Evolutionary conservation across 2,888 invertebrate genomes (phyloP), one percentile per base, ranked within the genome.

Genomic region (Orchesella flavescens): DNA sequence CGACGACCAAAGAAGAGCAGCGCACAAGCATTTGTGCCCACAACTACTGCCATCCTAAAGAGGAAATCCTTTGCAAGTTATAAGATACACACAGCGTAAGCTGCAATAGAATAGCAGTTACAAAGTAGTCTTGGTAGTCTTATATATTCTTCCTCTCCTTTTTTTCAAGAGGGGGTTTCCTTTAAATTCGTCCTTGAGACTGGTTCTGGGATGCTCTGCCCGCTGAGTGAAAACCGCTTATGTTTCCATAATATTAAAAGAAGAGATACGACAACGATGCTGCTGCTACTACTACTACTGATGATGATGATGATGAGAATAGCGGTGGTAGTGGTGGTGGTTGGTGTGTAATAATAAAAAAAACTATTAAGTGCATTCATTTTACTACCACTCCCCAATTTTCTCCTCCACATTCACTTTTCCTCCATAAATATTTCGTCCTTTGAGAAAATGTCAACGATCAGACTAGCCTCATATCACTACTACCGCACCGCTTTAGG

Each of bases 321-420:
- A 34, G 23, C 17, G 66, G 17, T 63, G 63, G n/a, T n/a, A n/a
- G 24, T 59, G 66, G 17, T 61, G 61, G 61, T 61, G 61, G 65
- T 44, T 59, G 17, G 63, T 63, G 59, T 59, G 63, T 43, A 24
- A 59, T 15, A 55, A 24, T 66, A 61, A 44, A 57, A 80, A 83
- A 78, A 81, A 49, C 73, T 76, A 83, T 72, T 77, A 82, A 85
- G 46, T 78, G 69, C 73, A 79, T 72, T 59, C 74, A 83, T 73
- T 76, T 74, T 68, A 59, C 61, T 69, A 46, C 13, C 61, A 78
- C 57, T 55, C 24, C 12, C 17, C 65, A 34, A 34, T 34, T 34
- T 34, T 34, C 34, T 34, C 34, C 34, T 34, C 34, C 34, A 34
- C 34, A 34, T 34, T 34, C 34, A 34, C 34, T 34, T 34, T 34